phyloP scores from a whole-genome alignment of 1,140 invertebrate genomes.

The Zaprionus inermis region DNA sequence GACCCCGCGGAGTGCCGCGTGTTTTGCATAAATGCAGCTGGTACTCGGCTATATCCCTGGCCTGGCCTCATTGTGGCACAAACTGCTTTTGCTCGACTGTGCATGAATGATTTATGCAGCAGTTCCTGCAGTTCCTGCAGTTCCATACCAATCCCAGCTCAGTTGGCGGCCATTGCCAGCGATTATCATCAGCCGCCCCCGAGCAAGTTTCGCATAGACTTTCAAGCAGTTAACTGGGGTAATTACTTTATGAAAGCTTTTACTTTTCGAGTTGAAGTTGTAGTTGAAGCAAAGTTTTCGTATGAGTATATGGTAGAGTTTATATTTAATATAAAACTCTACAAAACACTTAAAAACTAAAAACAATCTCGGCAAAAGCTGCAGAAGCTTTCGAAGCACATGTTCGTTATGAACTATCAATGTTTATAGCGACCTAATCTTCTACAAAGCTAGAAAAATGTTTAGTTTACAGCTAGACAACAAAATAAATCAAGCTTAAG shows the following conservation, averaged over 20 bases:
- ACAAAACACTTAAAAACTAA: not conserved
- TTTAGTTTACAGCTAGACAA: not conserved
- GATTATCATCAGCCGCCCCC: constrained; percentile 52
- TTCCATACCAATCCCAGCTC: not conserved
- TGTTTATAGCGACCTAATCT: not conserved
- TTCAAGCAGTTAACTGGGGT: not conserved
- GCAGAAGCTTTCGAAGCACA: not conserved
- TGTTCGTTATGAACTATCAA: not conserved
- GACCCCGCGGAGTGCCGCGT: constrained; percentile 16
- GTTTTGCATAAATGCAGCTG: constrained; percentile 55
- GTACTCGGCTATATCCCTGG: not conserved
- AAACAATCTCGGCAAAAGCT: not conserved
- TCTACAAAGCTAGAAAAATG: no score
- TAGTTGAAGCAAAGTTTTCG: not conserved
- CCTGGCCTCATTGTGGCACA: constrained; percentile 46
- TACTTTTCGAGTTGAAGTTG: not conserved
- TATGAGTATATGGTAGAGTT: not conserved
- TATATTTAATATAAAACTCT: not conserved
- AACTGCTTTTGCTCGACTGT: constrained; percentile 60
- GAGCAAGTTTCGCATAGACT: constrained; percentile 2
- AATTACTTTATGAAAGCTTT: constrained; percentile 5
- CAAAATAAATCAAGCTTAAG: no score
- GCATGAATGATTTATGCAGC: constrained; percentile 75
- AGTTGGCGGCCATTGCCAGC: constrained; percentile 40
- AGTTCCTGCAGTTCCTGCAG: constrained; percentile 29